Base-by-base conservation (phyloP, 2,797 vertebrate species). In the Melanogrammus aeglefinus region DNA sequence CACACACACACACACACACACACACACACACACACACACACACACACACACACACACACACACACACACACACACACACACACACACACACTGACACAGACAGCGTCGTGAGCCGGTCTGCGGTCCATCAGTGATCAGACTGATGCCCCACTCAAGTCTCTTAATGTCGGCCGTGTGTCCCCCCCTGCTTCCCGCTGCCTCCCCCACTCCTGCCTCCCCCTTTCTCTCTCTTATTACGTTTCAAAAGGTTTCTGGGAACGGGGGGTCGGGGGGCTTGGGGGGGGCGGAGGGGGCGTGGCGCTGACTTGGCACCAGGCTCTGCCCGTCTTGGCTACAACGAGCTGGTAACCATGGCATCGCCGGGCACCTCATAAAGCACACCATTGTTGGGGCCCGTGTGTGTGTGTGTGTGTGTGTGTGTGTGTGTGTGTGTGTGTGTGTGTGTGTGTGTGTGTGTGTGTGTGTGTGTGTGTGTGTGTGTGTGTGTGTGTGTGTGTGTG, bases 201-300 rank as follows among this genome's bases (percentile, higher is more conserved):
- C 83, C 85, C 85, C 81, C 83, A 81, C 83, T 85, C 85, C 81
- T 93, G 90, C 91, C 93, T 91, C 90, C 89, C 88, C 92, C 91
- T 92, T 92, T 92, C 89, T 91, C 93, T 94, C 92, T 93, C 93
- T 94, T 94, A 94, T 92, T 94, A 94, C 87, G 90, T 94, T 94
- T 94, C 92, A 94, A 94, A 93, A 94, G 93, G 93, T 94, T 94
- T 93, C 93, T 92, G 93, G 93, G 94, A 93, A 95, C 94, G 92
- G 82, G 91, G 92, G 93, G 90, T 85, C 85, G 87, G 87, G 88
- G 87, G 85, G 82, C 81, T 72, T 85, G 86, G 87, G 87, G 87
- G 87, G 85, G 81, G 83, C 75, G 84, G 86, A 85, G 90, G 90
- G 86, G 88, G 88, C 89, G 86, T 93, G 93, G 94, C 93, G 92